These are phyloP conservation scores for Drosophila fulvimacula DNA, from an alignment of 2,888 invertebrate species.

Conservation along the genomic window DNA sequence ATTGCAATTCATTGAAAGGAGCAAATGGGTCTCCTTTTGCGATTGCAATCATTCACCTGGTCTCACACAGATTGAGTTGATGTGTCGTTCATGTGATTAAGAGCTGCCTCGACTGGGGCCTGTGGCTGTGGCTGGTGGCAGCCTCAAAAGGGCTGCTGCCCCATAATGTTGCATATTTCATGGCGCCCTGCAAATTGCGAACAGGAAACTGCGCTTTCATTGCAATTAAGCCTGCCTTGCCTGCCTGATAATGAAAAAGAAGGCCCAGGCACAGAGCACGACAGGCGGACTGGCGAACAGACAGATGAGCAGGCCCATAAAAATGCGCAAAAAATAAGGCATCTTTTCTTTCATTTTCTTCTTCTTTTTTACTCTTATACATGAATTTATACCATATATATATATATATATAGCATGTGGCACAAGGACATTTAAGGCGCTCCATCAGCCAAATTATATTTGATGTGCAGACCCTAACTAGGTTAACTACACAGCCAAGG, in stretches of 20 bases:
- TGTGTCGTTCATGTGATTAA: conserved; percentile 76
- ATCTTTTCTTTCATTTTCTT: conserved; percentile 10
- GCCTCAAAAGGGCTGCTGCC: conserved; percentile 39
- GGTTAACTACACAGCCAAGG: conserved; percentile 41
- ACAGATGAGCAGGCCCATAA: conserved; percentile 22
- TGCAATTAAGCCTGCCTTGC: conserved; percentile 65
- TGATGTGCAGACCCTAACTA: conserved; percentile 47
- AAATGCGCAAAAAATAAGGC: conserved; percentile 33
- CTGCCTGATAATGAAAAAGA: conserved; percentile 71
- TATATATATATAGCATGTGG: conserved; percentile 49
- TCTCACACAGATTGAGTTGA: conserved; percentile 64
- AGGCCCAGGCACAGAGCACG: conserved; percentile 4
- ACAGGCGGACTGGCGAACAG: neutral
- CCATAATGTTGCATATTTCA: conserved; percentile 65
- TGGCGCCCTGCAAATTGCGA: conserved; percentile 65
- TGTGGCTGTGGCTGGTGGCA: conserved; percentile 16
- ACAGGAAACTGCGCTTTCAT: conserved; percentile 74
- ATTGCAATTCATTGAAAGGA: conserved; percentile 39
- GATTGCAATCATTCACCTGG: conserved; percentile 67
- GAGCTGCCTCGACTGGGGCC: conserved; percentile 20
- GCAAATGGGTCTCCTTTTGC: conserved; percentile 16
- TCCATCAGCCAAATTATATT: conserved; percentile 45
- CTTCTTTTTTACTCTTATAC: conserved; percentile 14
- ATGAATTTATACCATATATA: neutral
- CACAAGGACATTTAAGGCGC: conserved; percentile 60